Evolutionary conservation across 2,888 invertebrate genomes (phyloP).

Genomic region (Gerris lacustris): DNA sequence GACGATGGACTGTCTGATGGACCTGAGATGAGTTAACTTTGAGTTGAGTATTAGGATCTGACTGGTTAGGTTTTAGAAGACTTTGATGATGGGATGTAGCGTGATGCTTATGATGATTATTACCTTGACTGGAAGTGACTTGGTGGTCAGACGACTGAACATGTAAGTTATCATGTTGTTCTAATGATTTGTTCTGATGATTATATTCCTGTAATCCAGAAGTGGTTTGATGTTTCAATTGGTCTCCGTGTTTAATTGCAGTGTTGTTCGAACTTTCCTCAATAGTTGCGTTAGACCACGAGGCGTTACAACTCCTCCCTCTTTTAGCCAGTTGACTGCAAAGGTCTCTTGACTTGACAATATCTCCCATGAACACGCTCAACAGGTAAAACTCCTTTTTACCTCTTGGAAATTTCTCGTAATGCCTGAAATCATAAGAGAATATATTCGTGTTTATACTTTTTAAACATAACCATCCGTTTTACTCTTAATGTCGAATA

Average conservation of each 20-base stretch:
- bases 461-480: neutral
- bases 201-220: neutral
- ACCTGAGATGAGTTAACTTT: neutral
- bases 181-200: neutral
- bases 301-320: constrained; percentile 42
- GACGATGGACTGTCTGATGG: neutral
- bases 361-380: constrained; percentile 75
- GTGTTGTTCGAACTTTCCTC: no score
- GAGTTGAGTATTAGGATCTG: neutral
- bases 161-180: neutral
- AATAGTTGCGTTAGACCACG: no score
- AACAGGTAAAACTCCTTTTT: constrained; percentile 68
- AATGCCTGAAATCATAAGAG: constrained; percentile 49
- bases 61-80: neutral
- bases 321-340: constrained; percentile 69
- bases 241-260: neutral
- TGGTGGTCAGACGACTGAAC: neutral
- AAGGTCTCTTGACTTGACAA: constrained; percentile 64
- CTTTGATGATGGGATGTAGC: neutral
- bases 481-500: neutral
- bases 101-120: neutral
- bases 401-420: constrained; percentile 60
- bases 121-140: no score
- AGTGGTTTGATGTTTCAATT: neutral
- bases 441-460: neutral